phyloP scores from a whole-genome alignment of 2,113 vertebrate genomes.

The Laticauda laticaudata region DNA sequence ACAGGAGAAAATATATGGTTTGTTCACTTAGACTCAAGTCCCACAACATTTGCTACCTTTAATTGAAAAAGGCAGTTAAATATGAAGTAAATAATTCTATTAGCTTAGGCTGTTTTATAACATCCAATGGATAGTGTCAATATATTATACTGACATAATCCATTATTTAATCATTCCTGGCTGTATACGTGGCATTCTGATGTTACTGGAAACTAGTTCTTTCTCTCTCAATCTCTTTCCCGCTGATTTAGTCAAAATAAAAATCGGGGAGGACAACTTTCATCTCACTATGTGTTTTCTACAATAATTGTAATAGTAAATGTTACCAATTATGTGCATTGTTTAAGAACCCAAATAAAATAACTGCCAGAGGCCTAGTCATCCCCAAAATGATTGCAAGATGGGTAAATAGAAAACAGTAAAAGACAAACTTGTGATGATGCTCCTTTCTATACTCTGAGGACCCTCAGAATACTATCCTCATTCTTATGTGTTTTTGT shows the following conservation, averaged over 20 bases:
- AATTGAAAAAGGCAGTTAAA: slow-evolving; percentile 75
- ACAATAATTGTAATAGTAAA: background rate
- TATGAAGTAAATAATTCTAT: slow-evolving; percentile 70
- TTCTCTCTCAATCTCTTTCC: background rate
- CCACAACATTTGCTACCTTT: slow-evolving; percentile 66
- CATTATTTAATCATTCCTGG: slow-evolving; percentile 64
- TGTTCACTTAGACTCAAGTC: slow-evolving; percentile 52
- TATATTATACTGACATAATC: slow-evolving; percentile 57
- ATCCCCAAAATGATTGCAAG: background rate
- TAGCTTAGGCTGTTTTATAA: slow-evolving; percentile 70
- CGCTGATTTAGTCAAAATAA: slow-evolving; percentile 46
- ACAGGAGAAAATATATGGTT: slow-evolving; percentile 73
- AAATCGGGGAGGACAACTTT: slow-evolving; percentile 18
- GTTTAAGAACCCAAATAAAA: background rate
- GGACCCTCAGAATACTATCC: background rate
- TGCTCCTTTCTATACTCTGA: background rate
- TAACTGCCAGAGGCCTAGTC: background rate
- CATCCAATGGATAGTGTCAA: slow-evolving; percentile 69
- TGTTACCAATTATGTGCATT: background rate
- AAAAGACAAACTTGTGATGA: background rate
- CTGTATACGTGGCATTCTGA: slow-evolving; percentile 43
- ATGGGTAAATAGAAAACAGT: background rate
- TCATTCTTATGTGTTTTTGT: background rate
- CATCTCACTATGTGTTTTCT: background rate
- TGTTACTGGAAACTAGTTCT: slow-evolving; percentile 46